Evolutionary conservation across 2,888 invertebrate species (phyloP).

Genomic region (Aethes cnicana): DNA sequence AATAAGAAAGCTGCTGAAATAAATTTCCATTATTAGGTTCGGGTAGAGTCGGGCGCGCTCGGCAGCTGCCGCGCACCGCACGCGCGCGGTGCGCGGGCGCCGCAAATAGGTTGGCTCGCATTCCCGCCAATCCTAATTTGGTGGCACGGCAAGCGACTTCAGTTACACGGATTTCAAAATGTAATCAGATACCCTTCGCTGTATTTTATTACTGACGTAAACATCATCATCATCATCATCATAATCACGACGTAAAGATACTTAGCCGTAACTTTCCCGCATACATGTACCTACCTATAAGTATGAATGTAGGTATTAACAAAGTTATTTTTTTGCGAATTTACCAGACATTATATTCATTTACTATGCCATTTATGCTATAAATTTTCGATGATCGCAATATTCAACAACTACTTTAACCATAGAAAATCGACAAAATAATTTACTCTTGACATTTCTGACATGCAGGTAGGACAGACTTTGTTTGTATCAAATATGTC

Average conservation of each 20-base stretch:
- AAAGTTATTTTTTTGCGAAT: too few relatives aligned
- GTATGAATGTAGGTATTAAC: too few relatives aligned
- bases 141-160: constrained; percentile 62
- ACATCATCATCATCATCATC: too few relatives aligned
- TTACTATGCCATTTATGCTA: too few relatives aligned
- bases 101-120: constrained; percentile 71
- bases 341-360: too few relatives aligned
- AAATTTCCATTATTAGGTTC: constrained; percentile 67
- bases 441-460: background rate
- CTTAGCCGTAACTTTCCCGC: too few relatives aligned
- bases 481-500: background rate
- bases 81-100: constrained; percentile 62
- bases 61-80: too few relatives aligned
- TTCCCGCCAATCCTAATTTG: constrained; percentile 82
- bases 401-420: too few relatives aligned
- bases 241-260: too few relatives aligned
- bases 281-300: too few relatives aligned
- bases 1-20: constrained; percentile 51
- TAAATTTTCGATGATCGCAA: too few relatives aligned
- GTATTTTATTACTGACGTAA: background rate
- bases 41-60: constrained; percentile 50
- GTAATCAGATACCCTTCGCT: constrained; percentile 33
- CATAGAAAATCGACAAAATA: too few relatives aligned
- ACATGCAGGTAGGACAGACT: background rate
- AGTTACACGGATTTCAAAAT: constrained; percentile 60